phyloP scores from a whole-genome alignment of 2,113 vertebrate species.

The Climacteris rufus region DNA sequence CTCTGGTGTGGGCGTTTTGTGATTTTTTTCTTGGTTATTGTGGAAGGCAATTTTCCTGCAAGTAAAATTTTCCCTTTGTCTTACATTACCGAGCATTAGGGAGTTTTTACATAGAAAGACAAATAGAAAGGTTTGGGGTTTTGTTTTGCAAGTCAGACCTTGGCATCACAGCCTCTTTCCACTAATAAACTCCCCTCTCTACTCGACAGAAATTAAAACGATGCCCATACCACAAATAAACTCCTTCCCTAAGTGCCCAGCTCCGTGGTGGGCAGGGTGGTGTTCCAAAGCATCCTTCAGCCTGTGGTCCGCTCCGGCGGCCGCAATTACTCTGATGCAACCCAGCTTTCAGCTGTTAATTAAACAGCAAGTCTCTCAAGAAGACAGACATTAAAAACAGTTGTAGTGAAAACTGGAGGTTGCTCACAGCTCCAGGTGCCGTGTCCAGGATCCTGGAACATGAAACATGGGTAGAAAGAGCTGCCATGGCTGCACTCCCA shows the following conservation, averaged over 20 bases:
- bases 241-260: constrained; percentile 5
- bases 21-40: constrained; percentile 31
- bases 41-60: constrained; percentile 50
- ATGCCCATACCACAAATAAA: constrained; percentile 33
- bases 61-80: constrained; percentile 52
- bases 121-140: constrained; percentile 22
- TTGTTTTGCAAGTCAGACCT: constrained; percentile 18
- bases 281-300: constrained; percentile 8
- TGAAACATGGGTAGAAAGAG: background rate
- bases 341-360: constrained; percentile 18
- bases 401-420: background rate
- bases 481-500: background rate
- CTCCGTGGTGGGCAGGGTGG: constrained; percentile 28
- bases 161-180: background rate
- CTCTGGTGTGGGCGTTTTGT: constrained; percentile 29
- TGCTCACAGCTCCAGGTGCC: background rate
- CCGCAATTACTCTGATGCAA: background rate
- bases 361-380: constrained; percentile 16
- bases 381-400: background rate
- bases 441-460: background rate
- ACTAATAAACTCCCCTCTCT: constrained; percentile 14
- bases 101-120: constrained; percentile 27
- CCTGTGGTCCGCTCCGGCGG: background rate
- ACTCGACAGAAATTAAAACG: background rate
- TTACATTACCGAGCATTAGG: constrained; percentile 25